Percentiles rank a stretch among this genome's conserved stretches.
phyloP scores from a whole-genome alignment of 2,888 invertebrate species.

The Mythimna albipuncta region DNA sequence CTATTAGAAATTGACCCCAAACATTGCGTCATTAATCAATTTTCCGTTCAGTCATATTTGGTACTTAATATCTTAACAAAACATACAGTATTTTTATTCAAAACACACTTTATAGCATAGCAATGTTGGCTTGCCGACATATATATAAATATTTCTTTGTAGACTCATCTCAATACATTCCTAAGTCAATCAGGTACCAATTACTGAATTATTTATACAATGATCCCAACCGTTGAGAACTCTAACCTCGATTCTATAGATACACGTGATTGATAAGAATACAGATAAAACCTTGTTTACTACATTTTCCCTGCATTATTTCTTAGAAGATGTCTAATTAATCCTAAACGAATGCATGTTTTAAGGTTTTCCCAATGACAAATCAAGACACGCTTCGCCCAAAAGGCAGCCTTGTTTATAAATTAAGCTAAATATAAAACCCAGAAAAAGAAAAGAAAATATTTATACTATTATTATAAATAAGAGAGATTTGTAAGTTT shows the following conservation, averaged over 20 bases:
- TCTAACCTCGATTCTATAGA: conserved; percentile 32
- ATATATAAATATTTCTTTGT: neutral
- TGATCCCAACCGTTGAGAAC: conserved; percentile 10
- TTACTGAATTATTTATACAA: conserved; percentile 45
- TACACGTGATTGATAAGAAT: conserved; percentile 42
- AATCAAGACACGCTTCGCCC: neutral
- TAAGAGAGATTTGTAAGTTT: no score
- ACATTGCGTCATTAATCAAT: neutral
- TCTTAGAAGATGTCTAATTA: conserved; percentile 1
- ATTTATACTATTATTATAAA: no score
- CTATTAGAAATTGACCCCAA: conserved; percentile 12
- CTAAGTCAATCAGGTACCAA: conserved; percentile 14
- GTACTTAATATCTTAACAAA: neutral
- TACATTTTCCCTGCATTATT: conserved; percentile 1
- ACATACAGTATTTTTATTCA: neutral
- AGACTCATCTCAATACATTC: conserved; percentile 1
- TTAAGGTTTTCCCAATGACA: conserved; percentile 2
- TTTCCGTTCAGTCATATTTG: neutral
- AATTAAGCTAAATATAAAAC: neutral
- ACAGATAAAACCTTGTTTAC: conserved; percentile 20
- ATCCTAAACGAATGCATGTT: neutral
- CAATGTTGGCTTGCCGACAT: neutral
- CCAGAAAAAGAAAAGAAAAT: no score
- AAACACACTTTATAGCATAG: neutral
- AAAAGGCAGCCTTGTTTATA: neutral